Evolutionary conservation across 2,113 vertebrate genomes (phyloP).

Genomic region (Megalops atlanticus): DNA sequence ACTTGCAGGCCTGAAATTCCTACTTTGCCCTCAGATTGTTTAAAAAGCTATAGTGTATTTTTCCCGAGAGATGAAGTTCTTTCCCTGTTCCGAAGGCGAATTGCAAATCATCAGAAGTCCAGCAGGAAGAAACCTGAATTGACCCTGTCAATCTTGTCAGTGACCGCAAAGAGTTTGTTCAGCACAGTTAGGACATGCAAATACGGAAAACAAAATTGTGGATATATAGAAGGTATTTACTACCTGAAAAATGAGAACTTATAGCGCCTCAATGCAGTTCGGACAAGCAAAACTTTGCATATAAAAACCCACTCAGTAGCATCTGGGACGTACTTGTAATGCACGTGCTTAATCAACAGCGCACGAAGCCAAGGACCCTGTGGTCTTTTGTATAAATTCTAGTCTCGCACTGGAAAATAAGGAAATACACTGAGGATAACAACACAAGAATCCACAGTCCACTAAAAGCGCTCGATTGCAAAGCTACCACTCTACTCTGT

Average conservation of each 20-base stretch:
- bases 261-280: neutral
- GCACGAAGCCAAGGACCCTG: no score
- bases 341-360: neutral
- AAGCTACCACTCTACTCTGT: neutral
- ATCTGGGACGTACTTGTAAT: neutral
- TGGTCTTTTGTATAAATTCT: no score
- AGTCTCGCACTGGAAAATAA: no score
- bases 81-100: neutral
- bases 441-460: neutral
- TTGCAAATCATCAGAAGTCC: neutral
- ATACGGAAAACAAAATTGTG: no score
- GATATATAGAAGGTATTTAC: no score
- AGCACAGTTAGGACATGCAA: no score
- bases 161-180: no score
- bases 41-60: no score
- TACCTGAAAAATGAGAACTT: neutral
- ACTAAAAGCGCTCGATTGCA: neutral
- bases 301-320: neutral
- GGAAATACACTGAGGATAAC: no score
- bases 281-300: neutral
- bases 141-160: conserved; percentile 3
- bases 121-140: neutral
- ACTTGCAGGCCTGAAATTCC: neutral
- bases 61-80: neutral
- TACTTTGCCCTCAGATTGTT: neutral